Base-by-base conservation (phyloP, 2,113 vertebrate genomes). In the Mus spicilegus region DNA sequence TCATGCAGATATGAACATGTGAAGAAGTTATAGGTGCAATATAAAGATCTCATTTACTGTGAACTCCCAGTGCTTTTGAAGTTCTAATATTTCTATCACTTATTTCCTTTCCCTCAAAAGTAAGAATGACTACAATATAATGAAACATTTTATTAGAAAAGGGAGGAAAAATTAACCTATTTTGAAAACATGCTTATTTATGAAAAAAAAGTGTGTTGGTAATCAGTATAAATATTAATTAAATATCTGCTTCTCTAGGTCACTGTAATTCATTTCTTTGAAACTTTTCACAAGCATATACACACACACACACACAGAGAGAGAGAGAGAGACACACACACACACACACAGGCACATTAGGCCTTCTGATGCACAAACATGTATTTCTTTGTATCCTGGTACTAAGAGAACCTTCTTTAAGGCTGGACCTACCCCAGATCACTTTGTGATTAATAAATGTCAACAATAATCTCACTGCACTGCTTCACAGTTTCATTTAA, bases 81-180 rank as follows among this genome's bases (percentile, higher is more conserved):
- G 77, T 92, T 82, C 63, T 67, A 82, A 56, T 76, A 73, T 87
- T 75, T 95, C 12, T 2, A 54, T 58, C 14, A 82, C 5, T 49
- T 89, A 6, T 90, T 65, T 85, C 75, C 33, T 95, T 81, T 92
- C 24, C 20, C 88, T 91, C 63, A 24, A 8, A 69, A 91, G n/a
- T 80, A 78, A 73, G 1, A 72, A 22, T 81, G 26, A 87, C 16
- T 24, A 46, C 17, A 90, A 87, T 51, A 30, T 19, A 78, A 46
- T 76, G n/a, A 75, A 36, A 49, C 1, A 26, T 46, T 85, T 88
- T 39, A 26, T 77, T 33, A 81, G 20, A 39, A 72, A 77, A 69
- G 17, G 46, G 17, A 14, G 54, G 36, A n/a, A 42, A 69, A 80
- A n/a, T 7, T 28, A 65, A 67, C 77, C 0, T 33, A 0, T 49